phyloP scores from a whole-genome alignment of 2,113 vertebrate genomes.

The Apaloderma vittatum region DNA sequence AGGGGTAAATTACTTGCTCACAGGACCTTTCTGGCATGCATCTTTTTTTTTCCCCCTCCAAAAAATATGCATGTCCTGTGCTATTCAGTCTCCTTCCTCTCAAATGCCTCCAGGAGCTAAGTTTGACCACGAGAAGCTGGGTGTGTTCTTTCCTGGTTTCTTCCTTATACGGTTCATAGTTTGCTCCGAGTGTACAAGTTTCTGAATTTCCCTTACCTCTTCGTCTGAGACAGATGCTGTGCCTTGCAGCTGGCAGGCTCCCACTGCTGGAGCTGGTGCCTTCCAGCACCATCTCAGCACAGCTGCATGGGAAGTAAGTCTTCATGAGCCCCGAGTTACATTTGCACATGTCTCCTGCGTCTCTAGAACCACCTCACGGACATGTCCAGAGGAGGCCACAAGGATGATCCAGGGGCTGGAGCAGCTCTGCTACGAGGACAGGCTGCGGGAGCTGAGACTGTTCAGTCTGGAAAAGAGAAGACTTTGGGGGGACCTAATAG shows the following conservation, averaged over 20 bases:
- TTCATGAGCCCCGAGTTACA: background rate
- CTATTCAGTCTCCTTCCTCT: background rate
- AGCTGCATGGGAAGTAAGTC: background rate
- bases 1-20: background rate
- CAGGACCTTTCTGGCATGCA: background rate
- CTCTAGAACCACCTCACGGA: background rate
- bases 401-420: too few species aligned
- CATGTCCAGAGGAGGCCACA: too few species aligned
- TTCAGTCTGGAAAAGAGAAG: too few species aligned
- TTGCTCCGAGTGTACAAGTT: background rate
- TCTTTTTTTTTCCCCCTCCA: background rate
- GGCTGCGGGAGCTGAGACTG: too few species aligned
- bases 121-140: background rate
- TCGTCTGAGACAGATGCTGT: background rate
- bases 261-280: background rate
- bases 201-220: background rate
- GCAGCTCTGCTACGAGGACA: too few species aligned
- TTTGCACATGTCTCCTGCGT: background rate
- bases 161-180: background rate
- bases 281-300: background rate
- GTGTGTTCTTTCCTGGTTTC: background rate
- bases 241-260: background rate
- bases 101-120: background rate
- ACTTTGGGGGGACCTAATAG: too few species aligned
- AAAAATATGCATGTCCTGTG: rapidly evolving